Conservation (phyloP, 2,113 vertebrate genomes). For the Empidonax alnorum region DNA sequence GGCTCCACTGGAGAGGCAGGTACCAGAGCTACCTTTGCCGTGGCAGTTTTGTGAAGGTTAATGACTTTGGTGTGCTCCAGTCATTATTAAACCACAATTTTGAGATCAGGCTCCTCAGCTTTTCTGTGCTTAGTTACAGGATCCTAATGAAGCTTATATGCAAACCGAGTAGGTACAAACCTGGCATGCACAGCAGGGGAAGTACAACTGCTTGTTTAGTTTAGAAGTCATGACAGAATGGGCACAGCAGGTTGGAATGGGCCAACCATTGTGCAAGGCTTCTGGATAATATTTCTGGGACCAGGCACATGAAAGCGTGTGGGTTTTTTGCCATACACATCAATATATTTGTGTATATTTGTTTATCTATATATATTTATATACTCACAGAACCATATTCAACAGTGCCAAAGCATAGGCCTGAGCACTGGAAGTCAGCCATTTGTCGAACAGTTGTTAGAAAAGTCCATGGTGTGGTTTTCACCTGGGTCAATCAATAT, state of each 20-base stretch:
- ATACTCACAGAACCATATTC: neutral
- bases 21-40: neutral
- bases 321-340: accelerated
- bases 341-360: neutral
- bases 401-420: neutral
- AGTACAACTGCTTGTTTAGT: neutral
- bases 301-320: neutral
- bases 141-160: neutral
- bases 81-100: neutral
- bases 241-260: neutral
- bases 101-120: neutral
- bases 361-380: neutral
- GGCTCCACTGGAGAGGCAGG: neutral
- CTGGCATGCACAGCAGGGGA: neutral
- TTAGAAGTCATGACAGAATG: neutral
- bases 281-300: neutral
- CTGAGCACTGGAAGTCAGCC: neutral
- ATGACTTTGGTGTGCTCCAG: neutral
- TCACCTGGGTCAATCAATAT: neutral
- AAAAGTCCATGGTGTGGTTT: neutral
- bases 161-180: neutral
- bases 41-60: neutral
- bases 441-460: neutral
- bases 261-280: neutral
- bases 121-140: neutral